Percentiles rank a stretch among this genome's conserved stretches.
phyloP scores from a whole-genome alignment of 1,140 invertebrate genomes.

The Medauroidea extradentata region DNA sequence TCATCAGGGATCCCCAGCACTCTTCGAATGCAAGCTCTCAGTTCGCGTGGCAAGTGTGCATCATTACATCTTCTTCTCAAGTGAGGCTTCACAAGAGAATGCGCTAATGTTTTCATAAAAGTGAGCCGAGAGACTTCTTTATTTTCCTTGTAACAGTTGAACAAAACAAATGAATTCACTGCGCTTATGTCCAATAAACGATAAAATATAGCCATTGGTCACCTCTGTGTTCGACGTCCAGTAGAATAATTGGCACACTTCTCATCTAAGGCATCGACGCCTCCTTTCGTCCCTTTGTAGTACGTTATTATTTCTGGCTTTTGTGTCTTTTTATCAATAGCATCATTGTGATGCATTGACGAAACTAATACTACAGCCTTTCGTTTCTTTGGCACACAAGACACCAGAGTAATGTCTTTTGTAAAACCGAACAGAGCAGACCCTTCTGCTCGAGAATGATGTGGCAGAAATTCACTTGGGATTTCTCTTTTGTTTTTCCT shows the following conservation, averaged over 20 bases:
- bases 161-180: slow-evolving; percentile 26
- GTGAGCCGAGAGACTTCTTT: too few species aligned
- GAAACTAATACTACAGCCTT: slow-evolving; percentile 27
- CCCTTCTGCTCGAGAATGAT: slow-evolving; percentile 8
- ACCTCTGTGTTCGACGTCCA: slow-evolving; percentile 35
- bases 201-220: slow-evolving; percentile 40
- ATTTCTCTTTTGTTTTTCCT: too few species aligned
- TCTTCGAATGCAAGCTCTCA: too few species aligned
- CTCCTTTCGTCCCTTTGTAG: slow-evolving; percentile 41
- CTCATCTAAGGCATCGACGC: slow-evolving; percentile 41
- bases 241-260: slow-evolving; percentile 35
- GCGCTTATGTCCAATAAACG: slow-evolving; percentile 35
- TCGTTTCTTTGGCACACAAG: slow-evolving; percentile 30
- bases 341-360: slow-evolving; percentile 16
- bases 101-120: too few species aligned
- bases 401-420: slow-evolving; percentile 23
- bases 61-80: too few species aligned
- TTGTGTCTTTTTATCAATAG: too few species aligned
- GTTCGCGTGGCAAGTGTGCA: too few species aligned
- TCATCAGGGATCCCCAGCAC: too few species aligned
- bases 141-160: slow-evolving; percentile 20
- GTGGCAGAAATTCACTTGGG: slow-evolving; percentile 18
- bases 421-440: slow-evolving; percentile 27
- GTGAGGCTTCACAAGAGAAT: too few species aligned
- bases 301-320: too few species aligned